Conservation (phyloP, 2,113 vertebrate genomes). For the Myiozetetes cayanensis region DNA sequence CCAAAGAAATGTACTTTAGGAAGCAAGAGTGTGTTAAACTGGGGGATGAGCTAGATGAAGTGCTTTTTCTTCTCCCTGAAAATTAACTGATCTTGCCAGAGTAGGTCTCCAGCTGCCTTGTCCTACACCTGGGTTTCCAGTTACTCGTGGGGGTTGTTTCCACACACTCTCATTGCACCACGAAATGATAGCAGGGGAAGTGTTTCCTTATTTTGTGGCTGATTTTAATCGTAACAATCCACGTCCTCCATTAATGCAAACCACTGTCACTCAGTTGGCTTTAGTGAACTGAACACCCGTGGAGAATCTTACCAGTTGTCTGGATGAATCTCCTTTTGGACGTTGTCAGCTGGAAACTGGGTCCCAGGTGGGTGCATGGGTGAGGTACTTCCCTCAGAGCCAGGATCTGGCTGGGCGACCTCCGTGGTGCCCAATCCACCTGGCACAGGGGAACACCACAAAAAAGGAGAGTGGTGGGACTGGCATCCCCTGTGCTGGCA, state of each 20-base stretch:
- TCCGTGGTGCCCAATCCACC: background rate
- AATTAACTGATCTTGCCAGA: background rate
- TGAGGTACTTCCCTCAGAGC: background rate
- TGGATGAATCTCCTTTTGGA: fast-evolving
- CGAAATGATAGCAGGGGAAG: background rate
- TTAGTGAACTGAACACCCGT: background rate
- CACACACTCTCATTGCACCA: background rate
- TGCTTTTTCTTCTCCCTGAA: background rate
- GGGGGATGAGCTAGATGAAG: background rate
- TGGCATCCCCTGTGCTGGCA: fast-evolving
- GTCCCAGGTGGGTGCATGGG: background rate
- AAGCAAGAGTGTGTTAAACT: background rate
- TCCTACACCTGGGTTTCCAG: background rate
- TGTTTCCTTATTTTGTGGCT: background rate
- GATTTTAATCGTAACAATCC: fast-evolving
- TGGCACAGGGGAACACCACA: fast-evolving
- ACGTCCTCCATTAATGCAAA: fast-evolving
- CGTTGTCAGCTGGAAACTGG: background rate
- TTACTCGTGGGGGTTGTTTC: background rate
- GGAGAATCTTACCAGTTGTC: background rate
- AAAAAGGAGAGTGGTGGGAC: background rate
- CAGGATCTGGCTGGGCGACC: background rate
- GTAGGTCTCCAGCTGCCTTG: background rate
- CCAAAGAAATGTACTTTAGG: background rate
- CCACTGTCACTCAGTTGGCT: background rate